Conservation (phyloP, 1,140 invertebrate species). For the Cyclina sinensis region DNA sequence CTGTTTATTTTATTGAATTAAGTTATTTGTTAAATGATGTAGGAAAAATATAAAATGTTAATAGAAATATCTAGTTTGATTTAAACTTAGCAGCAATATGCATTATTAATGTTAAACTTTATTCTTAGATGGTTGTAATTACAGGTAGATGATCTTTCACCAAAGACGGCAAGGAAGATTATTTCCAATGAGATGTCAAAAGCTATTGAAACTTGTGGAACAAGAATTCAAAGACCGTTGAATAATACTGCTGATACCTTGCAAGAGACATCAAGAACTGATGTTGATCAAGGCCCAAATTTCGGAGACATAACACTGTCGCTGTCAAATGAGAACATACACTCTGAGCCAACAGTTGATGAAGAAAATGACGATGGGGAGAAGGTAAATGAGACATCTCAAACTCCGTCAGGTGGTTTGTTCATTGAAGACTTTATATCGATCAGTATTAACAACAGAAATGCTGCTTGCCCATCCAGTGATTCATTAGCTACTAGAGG, state of each 20-base stretch:
- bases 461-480: not conserved
- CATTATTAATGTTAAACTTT: no score
- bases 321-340: conserved; percentile 6
- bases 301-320: conserved; percentile 10
- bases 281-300: not conserved
- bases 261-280: not conserved
- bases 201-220: conserved; percentile 52
- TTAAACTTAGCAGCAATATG: no score
- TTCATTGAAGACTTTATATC: conserved; percentile 18
- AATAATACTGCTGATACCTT: not conserved
- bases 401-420: not conserved
- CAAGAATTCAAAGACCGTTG: not conserved
- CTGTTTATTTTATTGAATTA: no score
- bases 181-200: conserved; percentile 62
- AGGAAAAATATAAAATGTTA: no score
- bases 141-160: conserved; percentile 69
- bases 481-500: not conserved
- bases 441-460: conserved; percentile 18
- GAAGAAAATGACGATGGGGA: not conserved
- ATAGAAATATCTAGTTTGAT: no score
- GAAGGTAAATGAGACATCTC: not conserved
- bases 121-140: not conserved
- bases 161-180: conserved; percentile 43
- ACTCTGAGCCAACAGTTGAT: not conserved
- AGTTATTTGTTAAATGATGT: no score